These are phyloP conservation scores for Cacatua alba DNA, from an alignment of 2,113 vertebrate species.

Conservation along the genomic window DNA sequence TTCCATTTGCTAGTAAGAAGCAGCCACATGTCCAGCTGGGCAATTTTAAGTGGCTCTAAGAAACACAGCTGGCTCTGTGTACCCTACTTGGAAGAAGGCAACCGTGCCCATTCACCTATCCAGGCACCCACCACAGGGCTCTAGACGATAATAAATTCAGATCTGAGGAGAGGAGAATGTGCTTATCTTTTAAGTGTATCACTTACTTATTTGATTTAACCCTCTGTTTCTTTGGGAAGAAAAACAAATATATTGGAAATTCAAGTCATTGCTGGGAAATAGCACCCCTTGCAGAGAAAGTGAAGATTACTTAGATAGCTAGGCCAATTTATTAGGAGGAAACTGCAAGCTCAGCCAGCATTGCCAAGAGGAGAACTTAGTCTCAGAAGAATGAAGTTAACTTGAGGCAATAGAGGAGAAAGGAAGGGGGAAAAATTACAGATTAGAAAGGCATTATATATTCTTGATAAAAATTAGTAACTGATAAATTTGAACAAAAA, in stretches of 20 bases:
- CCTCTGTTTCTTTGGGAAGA: neutral
- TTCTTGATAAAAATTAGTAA: neutral
- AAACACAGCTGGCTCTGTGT: neutral
- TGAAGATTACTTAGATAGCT: neutral
- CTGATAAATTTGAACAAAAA: neutral
- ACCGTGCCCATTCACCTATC: neutral
- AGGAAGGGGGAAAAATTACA: neutral
- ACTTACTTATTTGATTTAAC: neutral
- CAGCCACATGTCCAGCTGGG: neutral
- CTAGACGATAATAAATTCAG: neutral
- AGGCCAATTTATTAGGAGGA: neutral
- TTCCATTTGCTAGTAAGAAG: neutral
- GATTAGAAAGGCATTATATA: neutral
- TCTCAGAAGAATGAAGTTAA: neutral
- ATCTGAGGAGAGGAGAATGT: neutral
- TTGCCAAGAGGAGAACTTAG: neutral
- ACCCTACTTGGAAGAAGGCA: neutral
- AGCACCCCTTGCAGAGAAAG: neutral
- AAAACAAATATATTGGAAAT: neutral
- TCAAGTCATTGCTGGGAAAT: neutral
- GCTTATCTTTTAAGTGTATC: neutral
- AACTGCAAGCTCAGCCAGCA: neutral
- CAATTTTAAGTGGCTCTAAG: neutral
- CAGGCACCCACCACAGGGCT: rapidly evolving
- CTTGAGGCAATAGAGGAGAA: neutral